A percentile compares a stretch with the other conserved stretches of the same genome.
Evolutionary conservation across 1,140 invertebrate species (phyloP).

Genomic region (Heliothis subflexa): DNA sequence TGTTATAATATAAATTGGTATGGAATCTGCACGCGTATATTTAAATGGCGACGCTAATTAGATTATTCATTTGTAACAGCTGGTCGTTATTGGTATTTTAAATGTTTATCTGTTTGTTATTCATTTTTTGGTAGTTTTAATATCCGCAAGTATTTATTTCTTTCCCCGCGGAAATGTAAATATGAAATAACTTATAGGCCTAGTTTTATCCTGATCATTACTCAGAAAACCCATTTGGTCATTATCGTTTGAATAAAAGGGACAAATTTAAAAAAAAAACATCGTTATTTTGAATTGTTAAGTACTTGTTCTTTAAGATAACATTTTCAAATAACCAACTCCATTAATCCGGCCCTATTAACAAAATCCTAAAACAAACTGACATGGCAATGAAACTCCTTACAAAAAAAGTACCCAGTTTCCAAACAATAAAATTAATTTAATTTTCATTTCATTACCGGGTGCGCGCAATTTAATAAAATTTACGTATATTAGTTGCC

Average conservation of each 20-base stretch:
- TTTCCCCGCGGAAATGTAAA: no score
- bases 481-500: conserved; percentile 45
- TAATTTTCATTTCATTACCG: conserved; percentile 47
- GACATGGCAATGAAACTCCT: conserved; percentile 3
- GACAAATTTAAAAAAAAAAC: no score
- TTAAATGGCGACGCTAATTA: conserved; percentile 18
- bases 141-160: no score
- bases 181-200: no score
- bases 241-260: no score
- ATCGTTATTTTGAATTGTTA: no score
- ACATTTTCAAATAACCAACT: background rate
- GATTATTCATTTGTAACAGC: conserved; percentile 16
- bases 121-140: no score
- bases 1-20: conserved; percentile 31
- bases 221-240: no score
- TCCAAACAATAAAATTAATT: conserved; percentile 49
- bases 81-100: background rate
- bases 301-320: background rate
- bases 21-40: conserved; percentile 8
- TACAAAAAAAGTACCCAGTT: conserved; percentile 16
- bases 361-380: conserved; percentile 14
- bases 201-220: no score
- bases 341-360: conserved; percentile 9
- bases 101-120: background rate
- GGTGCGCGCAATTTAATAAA: conserved; percentile 36